Evolutionary conservation across 2,797 vertebrate genomes (phyloP), one percentile per base, ranked within the genome.

Genomic region (Takifugu rubripes): DNA sequence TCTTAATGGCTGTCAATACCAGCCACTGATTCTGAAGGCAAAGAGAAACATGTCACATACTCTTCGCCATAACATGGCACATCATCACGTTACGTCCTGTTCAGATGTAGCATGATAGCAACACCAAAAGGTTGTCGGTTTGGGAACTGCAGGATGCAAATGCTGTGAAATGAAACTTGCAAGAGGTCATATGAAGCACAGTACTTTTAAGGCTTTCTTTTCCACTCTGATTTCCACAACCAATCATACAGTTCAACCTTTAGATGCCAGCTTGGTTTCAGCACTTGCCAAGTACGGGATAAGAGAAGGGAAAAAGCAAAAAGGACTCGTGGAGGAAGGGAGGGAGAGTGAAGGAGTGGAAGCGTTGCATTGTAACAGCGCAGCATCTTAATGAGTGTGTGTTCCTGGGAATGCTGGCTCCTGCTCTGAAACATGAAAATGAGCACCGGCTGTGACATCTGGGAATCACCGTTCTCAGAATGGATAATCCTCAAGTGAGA

Each of bases 401-500:
- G 46, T 73, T 77, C 64, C 63, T 62, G 54, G 52, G 64, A 75
- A 70, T 70, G 56, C 60, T 70, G 59, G 65, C 61, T 80, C 60
- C 69, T 69, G 61, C 64, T 62, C 67, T 72, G 70, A 83, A 71
- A 84, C 67, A 82, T 78, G 75, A 78, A 83, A 72, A 78, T 68
- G 60, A 70, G 68, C 72, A 68, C 66, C 56, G 73, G 75, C 61
- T 66, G 61, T 77, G 78, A 81, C 83, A 84, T 79, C 72, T 81
- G 81, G 81, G 74, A 75, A 79, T 80, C 62, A 58, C 74, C 70
- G 59, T 66, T 68, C 67, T 81, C 73, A 66, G 73, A 84, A 85
- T 69, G 58, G 67, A 69, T 79, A 86, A 87, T 86, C 75, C 77
- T 75, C 72, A 57, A 70, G 67, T 72, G 70, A 82, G 70, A 83